phyloP scores from a whole-genome alignment of 1,140 invertebrate species.

The Teleogryllus occipitalis region DNA sequence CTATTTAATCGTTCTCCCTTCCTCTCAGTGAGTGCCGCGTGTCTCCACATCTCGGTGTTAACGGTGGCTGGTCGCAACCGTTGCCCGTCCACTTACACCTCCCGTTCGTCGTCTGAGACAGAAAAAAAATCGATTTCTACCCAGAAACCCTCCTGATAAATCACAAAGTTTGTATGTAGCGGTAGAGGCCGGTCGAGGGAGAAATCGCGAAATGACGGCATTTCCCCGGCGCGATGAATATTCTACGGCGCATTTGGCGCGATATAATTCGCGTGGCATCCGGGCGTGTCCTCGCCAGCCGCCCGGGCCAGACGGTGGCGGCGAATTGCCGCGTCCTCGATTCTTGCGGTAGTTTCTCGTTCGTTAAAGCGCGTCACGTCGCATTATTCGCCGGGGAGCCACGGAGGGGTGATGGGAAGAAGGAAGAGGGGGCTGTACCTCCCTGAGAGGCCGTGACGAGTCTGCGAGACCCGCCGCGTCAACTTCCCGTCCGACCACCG shows the following conservation, averaged over 20 bases:
- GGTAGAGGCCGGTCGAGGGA: neutral
- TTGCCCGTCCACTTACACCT: neutral
- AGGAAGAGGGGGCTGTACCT: neutral
- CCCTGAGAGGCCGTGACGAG: neutral
- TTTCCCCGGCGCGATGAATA: neutral
- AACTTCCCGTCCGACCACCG: too few relatives aligned
- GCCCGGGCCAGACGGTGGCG: neutral
- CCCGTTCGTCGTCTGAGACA: neutral
- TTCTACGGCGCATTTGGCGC: neutral
- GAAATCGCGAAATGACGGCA: neutral
- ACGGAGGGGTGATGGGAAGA: neutral
- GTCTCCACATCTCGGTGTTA: neutral
- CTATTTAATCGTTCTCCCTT: neutral
- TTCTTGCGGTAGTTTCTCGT: neutral
- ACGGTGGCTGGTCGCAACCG: neutral
- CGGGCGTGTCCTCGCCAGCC: neutral
- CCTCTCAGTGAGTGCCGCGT: neutral
- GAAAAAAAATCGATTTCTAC: neutral
- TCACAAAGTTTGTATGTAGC: too few relatives aligned
- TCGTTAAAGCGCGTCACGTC: neutral
- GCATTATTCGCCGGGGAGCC: neutral
- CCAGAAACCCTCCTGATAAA: neutral
- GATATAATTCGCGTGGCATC: neutral
- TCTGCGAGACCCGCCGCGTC: too few relatives aligned
- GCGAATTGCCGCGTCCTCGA: neutral